Base-by-base conservation (phyloP, 2,797 vertebrate genomes). In the Lagocephalus sceleratus region DNA sequence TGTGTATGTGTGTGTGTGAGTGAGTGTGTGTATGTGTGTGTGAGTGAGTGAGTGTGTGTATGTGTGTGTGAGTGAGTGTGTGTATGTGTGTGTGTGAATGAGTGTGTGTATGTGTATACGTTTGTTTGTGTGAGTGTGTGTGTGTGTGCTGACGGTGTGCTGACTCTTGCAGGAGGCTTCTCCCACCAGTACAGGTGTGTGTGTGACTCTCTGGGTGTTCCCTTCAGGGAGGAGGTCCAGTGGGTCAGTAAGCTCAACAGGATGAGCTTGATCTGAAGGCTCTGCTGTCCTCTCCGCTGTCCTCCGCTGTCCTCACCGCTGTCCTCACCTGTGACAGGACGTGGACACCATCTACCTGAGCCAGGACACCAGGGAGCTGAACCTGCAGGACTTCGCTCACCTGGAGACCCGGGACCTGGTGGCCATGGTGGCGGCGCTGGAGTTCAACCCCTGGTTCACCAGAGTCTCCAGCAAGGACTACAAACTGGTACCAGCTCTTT, bases 281-380 rank as follows among this genome's bases (percentile, higher is more conserved):
- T n/a, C n/a, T n/a, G n/a, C n/a, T n/a, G n/a, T n/a, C n/a, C n/a
- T n/a, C n/a, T n/a, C n/a, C n/a, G n/a, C n/a, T n/a, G n/a, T n/a
- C n/a, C n/a, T n/a, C n/a, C 17, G 1, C 17, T 43, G 7, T 44
- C 19, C n/a, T n/a, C n/a, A n/a, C n/a, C n/a, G n/a, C n/a, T n/a
- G n/a, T n/a, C n/a, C n/a, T 1, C 8, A 6, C 10, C 42, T 44
- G 42, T 40, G 38, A 5, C 35, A 98, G 96, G 96, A 98, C 7
- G 96, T 98, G 42, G 96, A 98, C 85, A 98, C 96, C 0, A 98
- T 98, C 86, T 98, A 98, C 76, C 88, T 95, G 68, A 96, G 93
- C 2, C 96, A 98, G 88, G 96, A 98, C 84, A 96, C 93, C 58
- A 90, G 87, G 59, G 96, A 98, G 61, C 66, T 98, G 73, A 98